Evolutionary conservation across 1,140 invertebrate species (phyloP).

Genomic region (Tetragonula clypearis): DNA sequence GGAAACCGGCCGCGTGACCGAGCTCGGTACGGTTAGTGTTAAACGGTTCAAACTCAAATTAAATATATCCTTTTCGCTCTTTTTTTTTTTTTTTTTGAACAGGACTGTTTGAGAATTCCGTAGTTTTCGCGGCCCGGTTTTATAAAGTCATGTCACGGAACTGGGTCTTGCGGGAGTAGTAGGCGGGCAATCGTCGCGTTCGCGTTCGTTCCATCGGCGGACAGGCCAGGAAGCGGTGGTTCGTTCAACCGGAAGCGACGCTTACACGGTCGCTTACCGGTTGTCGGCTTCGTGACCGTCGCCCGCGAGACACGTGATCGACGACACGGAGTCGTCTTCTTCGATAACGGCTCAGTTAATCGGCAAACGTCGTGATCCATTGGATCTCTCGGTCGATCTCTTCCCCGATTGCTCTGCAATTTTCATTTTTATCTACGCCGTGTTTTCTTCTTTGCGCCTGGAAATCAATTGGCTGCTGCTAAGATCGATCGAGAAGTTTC

Average conservation of each 20-base stretch:
- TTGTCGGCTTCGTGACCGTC: conserved; percentile 64
- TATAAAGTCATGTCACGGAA: conserved; percentile 57
- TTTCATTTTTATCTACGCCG: neutral
- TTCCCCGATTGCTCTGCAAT: neutral
- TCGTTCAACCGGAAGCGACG: conserved; percentile 76
- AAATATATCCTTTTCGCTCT: too few relatives aligned
- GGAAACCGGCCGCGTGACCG: too few relatives aligned
- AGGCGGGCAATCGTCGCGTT: conserved; percentile 52
- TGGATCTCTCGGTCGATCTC: neutral
- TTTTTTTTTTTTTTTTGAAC: too few relatives aligned
- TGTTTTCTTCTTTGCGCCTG: neutral
- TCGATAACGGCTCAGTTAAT: conserved; percentile 26
- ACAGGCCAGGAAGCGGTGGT: conserved; percentile 65
- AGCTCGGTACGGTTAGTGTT: too few relatives aligned
- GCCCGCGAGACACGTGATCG: conserved; percentile 48
- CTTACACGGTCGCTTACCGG: conserved; percentile 67
- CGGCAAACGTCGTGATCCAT: conserved; percentile 4
- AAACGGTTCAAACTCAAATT: too few relatives aligned
- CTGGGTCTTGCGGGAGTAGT: conserved; percentile 49
- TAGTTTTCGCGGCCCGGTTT: conserved; percentile 36
- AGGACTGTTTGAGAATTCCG: neutral
- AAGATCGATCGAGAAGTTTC: too few relatives aligned
- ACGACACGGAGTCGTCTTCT: conserved; percentile 62
- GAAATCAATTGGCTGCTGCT: neutral
- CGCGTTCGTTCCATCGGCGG: neutral